phyloP scores from a whole-genome alignment of 2,888 invertebrate species.

The Bellardia bayeri region DNA sequence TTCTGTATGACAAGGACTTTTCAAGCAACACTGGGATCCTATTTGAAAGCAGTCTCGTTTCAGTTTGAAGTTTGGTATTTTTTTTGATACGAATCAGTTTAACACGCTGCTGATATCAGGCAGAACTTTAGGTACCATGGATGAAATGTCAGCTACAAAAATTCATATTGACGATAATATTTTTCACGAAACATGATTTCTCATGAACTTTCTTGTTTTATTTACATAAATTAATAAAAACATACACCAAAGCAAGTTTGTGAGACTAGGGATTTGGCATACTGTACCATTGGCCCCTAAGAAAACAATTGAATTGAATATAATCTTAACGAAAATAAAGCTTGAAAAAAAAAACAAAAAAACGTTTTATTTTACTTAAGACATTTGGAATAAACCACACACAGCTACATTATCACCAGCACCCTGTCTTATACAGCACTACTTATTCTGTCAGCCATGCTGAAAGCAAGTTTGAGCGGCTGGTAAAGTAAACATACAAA shows the following conservation, averaged over 20 bases:
- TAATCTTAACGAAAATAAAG: not conserved
- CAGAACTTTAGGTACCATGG: too few relatives aligned
- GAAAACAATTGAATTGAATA: not conserved
- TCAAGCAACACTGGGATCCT: not conserved
- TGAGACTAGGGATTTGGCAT: not conserved
- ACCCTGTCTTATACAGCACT: constrained; percentile 7
- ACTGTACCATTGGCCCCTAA: not conserved
- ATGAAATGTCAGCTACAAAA: too few relatives aligned
- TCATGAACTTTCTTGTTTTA: too few relatives aligned
- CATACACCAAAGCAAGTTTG: not conserved
- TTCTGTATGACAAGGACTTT: not conserved
- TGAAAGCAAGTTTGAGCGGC: not conserved
- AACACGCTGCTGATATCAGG: too few relatives aligned
- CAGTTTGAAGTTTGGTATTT: too few relatives aligned
- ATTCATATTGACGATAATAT: too few relatives aligned
- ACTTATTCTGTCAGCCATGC: constrained; percentile 1
- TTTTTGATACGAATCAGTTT: too few relatives aligned
- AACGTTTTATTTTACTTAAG: constrained; percentile 40
- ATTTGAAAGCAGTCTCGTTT: too few relatives aligned
- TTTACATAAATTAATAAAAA: too few relatives aligned
- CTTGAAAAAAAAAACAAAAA: constrained; percentile 7
- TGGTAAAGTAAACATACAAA: constrained; percentile 33
- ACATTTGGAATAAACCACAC: constrained; percentile 29
- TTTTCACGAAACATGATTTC: too few relatives aligned
- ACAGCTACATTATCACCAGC: constrained; percentile 17